These are phyloP conservation scores for Malurus alboscapulatus DNA, from an alignment of 2,113 vertebrate species.

Conservation along the genomic window DNA sequence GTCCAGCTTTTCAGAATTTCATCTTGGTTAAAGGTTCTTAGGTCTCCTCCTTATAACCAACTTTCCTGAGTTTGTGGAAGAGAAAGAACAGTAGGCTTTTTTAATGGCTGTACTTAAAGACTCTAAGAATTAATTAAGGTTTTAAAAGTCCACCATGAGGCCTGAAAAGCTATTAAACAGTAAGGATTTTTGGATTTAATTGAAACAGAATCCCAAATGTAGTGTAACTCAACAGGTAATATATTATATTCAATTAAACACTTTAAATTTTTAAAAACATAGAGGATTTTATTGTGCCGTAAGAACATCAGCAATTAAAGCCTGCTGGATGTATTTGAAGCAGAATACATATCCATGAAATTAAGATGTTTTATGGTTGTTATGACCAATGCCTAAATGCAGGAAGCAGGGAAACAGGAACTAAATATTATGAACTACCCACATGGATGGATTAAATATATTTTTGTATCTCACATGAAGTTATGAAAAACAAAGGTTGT, in stretches of 20 bases:
- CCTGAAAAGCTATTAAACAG: background rate
- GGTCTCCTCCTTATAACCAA: background rate
- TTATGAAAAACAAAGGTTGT: background rate
- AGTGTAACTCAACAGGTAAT: background rate
- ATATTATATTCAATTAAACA: background rate
- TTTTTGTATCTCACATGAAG: background rate
- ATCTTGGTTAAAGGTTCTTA: background rate
- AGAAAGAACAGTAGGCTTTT: background rate
- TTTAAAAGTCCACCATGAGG: background rate
- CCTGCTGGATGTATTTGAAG: background rate
- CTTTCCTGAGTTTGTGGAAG: background rate
- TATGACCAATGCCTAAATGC: background rate
- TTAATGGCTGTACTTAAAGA: background rate
- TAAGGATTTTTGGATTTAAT: background rate
- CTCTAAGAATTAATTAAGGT: slow-evolving; percentile 1
- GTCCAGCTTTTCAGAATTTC: background rate
- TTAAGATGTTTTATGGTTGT: background rate
- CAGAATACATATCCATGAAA: background rate
- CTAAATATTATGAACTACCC: background rate
- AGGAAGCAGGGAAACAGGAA: background rate
- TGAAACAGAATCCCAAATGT: background rate
- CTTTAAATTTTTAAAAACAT: background rate
- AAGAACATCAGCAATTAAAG: background rate
- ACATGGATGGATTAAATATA: background rate
- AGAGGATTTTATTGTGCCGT: background rate